Evolutionary conservation across 2,113 vertebrate species (phyloP), one percentile per base, ranked within the genome.

Genomic region (Stegastes partitus): DNA sequence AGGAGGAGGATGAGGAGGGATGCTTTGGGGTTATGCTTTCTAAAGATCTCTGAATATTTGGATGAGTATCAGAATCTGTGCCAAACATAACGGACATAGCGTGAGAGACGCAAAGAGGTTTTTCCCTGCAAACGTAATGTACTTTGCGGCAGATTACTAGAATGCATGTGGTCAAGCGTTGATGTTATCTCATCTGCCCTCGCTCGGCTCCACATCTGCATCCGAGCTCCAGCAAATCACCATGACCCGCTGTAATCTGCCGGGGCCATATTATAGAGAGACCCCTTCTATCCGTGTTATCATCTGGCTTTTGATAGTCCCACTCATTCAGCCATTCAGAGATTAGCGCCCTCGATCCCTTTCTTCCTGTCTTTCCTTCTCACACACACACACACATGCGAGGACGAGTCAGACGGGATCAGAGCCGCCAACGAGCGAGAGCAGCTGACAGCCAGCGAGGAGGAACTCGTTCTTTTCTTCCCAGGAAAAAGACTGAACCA

Each of bases 261-360:
- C 77, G 18, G 31, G 67, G 68, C 57, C 83, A 69, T 37, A 57
- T 79, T 39, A 86, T 51, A 18, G 25, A 47, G 16, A 58, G 68
- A 84, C 58, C 77, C 44, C 44, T 11, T 69, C 75, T 70, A 84
- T 83, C 82, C 69, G 25, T 39, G 57, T 9, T 26, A 54, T 87
- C 84, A 89, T 86, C 80, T 82, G 86, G 83, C 74, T 80, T 76
- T 56, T 77, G 83, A 85, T 86, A 84, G 77, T 77, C 68, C 77
- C 71, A 68, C 81, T 92, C 81, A 72, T 77, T 70, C 78, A 51
- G 81, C 56, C 68, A 73, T 68, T 71, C 81, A 39, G 39, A 85
- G 73, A 90, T 92, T 87, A 88, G 62, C 26, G 21, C 61, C 53
- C 81, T 76, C 54, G 16, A 82, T 83, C 82, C 56, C 59, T 74